Evolutionary conservation across 1,140 invertebrate genomes (phyloP).

Genomic region (Bombus huntii): DNA sequence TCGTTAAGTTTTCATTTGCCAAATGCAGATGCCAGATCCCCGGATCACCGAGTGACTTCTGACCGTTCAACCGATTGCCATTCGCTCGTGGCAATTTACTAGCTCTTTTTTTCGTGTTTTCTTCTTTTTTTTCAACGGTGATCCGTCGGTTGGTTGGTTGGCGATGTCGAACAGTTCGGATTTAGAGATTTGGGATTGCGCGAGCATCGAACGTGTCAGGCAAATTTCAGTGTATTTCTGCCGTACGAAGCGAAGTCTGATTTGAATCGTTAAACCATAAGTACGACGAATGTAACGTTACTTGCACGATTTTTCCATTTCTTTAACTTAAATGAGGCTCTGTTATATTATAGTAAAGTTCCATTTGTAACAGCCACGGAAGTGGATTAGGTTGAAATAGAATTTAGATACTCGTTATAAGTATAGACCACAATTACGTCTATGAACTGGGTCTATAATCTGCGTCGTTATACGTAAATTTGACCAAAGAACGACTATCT

Average conservation of each 20-base stretch:
- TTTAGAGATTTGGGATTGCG: background rate
- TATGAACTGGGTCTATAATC: too few species aligned
- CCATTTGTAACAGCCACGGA: too few species aligned
- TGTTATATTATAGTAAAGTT: too few species aligned
- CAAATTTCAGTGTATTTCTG: background rate
- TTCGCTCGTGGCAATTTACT: conserved; percentile 41
- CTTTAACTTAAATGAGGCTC: background rate
- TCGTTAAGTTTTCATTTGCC: conserved; percentile 73
- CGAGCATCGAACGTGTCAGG: background rate
- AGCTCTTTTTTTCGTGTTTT: conserved; percentile 7
- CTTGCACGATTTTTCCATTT: background rate
- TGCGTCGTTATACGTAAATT: too few species aligned
- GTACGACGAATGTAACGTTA: too few species aligned
- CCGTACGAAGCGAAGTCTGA: too few species aligned
- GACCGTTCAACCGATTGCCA: conserved; percentile 35
- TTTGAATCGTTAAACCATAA: too few species aligned
- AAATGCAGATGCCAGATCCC: conserved; percentile 54
- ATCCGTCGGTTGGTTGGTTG: background rate
- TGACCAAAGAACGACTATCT: too few species aligned
- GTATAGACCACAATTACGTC: too few species aligned
- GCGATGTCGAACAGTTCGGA: background rate
- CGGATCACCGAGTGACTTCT: conserved; percentile 15
- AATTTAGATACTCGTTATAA: too few species aligned
- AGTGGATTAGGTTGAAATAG: too few species aligned
- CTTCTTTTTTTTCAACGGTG: background rate